Percentiles rank a stretch among this genome's conserved stretches.
Conservation (phyloP, 2,888 invertebrate species). For the Nemotelus pantherinus region DNA sequence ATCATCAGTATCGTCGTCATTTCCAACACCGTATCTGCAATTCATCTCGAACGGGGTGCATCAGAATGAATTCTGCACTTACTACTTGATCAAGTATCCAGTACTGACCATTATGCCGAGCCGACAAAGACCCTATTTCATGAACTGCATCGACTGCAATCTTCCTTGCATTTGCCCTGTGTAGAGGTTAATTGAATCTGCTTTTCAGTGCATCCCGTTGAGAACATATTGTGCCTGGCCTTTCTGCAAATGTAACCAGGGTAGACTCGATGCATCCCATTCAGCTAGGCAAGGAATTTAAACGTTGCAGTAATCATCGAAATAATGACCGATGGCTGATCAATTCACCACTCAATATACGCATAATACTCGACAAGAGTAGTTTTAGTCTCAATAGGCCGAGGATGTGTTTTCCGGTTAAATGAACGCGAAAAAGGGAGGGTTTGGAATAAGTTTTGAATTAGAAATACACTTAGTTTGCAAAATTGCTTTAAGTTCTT, state of each 20-base stretch:
- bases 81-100: too few species aligned
- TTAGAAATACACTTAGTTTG: too few species aligned
- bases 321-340: conserved; percentile 50
- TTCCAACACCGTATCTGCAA: conserved; percentile 28
- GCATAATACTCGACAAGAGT: conserved; percentile 47
- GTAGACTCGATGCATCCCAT: conserved; percentile 32
- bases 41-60: neutral
- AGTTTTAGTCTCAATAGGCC: conserved; percentile 46
- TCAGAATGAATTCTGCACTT: conserved; percentile 9
- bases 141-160: conserved; percentile 31
- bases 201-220: conserved; percentile 44
- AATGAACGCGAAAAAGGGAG: neutral
- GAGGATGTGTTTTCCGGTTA: conserved; percentile 44
- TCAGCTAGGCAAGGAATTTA: conserved; percentile 31
- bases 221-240: neutral
- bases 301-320: conserved; percentile 50
- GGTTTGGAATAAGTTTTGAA: neutral
- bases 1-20: conserved; percentile 23
- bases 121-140: neutral
- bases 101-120: too few species aligned
- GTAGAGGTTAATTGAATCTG: conserved; percentile 49
- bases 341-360: conserved; percentile 50
- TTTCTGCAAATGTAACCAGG: neutral
- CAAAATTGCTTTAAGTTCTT: too few species aligned
- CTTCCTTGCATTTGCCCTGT: conserved; percentile 46